A percentile compares a stretch with the other conserved stretches of the same genome.
Conservation (phyloP, 2,797 vertebrate genomes). For the Mallotus villosus region DNA sequence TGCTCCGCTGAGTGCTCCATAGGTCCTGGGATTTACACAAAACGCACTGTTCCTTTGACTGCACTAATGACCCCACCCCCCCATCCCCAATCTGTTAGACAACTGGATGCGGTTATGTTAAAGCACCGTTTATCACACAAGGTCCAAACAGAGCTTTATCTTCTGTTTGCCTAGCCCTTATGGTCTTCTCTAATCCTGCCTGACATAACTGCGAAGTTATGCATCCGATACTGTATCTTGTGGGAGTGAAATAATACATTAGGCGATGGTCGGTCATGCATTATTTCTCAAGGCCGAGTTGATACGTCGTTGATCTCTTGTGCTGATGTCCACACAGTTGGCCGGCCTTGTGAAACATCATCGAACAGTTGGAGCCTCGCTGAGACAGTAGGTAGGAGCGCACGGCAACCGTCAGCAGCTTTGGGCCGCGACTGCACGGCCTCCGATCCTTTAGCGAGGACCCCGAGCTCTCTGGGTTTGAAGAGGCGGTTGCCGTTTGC, state of each 20-base stretch:
- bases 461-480: conserved; percentile 45
- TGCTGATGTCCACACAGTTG: too few species aligned
- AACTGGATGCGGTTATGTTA: conserved; percentile 27
- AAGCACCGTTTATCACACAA: background rate
- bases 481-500: too few species aligned
- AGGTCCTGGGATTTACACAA: conserved; percentile 56
- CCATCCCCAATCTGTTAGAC: conserved; percentile 46
- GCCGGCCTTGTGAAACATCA: background rate
- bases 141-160: background rate
- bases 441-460: conserved; percentile 24
- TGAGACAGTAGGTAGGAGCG: too few species aligned
- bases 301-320: too few species aligned
- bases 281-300: too few species aligned
- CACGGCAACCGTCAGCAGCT: background rate
- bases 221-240: background rate
- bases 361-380: too few species aligned
- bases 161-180: background rate
- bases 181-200: too few species aligned
- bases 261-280: too few species aligned
- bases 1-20: conserved; percentile 60
- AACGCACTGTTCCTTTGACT: conserved; percentile 43
- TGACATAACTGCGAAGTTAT: conserved; percentile 6
- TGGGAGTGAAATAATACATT: too few species aligned
- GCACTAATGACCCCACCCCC: conserved; percentile 31
- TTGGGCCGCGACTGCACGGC: background rate